phyloP scores from a whole-genome alignment of 2,113 vertebrate genomes.

The Heterotis niloticus region DNA sequence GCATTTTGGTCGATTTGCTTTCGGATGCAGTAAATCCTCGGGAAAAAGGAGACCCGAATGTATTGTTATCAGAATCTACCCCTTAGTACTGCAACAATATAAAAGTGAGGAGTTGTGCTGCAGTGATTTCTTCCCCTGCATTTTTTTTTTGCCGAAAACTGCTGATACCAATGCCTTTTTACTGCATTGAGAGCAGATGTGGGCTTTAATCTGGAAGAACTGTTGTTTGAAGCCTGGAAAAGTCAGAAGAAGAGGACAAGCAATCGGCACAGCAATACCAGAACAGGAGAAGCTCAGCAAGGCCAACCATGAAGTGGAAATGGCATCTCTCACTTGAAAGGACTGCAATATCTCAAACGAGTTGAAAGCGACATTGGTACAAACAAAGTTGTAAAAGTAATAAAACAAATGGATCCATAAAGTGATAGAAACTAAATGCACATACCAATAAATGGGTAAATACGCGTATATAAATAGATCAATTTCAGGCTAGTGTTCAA shows the following conservation, averaged over 20 bases:
- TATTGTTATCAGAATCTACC: background rate
- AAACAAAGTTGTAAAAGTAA: conserved; percentile 6
- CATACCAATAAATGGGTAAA: background rate
- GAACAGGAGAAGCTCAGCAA: background rate
- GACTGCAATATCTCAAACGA: conserved; percentile 1
- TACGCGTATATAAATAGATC: conserved; percentile 10
- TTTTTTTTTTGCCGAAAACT: background rate
- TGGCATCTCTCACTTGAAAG: background rate
- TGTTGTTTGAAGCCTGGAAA: background rate
- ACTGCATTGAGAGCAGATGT: background rate
- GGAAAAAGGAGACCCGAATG: background rate
- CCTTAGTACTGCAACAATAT: background rate
- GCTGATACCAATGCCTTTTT: too few species aligned
- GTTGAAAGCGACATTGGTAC: background rate
- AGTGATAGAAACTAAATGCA: background rate
- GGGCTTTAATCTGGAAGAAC: conserved; percentile 1
- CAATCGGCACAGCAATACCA: too few species aligned
- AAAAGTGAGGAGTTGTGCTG: background rate
- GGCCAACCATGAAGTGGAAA: background rate
- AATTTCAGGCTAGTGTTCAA: conserved; percentile 8
- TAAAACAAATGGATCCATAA: conserved; percentile 3
- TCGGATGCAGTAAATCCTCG: background rate
- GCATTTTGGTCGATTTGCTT: background rate
- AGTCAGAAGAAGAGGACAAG: background rate
- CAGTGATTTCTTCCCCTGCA: conserved; percentile 3